Percentiles rank a stretch among this genome's conserved stretches.
Evolutionary conservation across 2,797 vertebrate species (phyloP).

Genomic region (Falco novaeseelandiae): DNA sequence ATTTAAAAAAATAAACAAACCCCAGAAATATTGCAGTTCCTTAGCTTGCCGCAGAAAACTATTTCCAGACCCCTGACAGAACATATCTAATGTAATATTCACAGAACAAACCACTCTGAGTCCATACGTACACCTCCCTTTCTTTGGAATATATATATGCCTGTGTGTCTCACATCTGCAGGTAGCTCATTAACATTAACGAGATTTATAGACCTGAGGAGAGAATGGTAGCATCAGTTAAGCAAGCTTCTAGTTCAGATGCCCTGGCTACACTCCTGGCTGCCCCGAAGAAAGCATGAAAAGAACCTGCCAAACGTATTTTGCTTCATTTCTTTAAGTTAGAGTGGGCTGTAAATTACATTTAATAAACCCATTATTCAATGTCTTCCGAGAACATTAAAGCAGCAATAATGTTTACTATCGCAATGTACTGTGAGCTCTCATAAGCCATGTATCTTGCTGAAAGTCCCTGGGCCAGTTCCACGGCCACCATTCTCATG

Average conservation of each 20-base stretch:
- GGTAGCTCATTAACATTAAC: neutral
- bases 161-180: neutral
- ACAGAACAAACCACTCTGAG: slow-evolving; percentile 43
- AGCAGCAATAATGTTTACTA: slow-evolving; percentile 65
- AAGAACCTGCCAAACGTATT: slow-evolving; percentile 35
- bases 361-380: slow-evolving; percentile 63
- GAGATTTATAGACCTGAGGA: neutral
- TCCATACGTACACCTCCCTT: neutral
- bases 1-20: neutral
- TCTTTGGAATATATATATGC: neutral
- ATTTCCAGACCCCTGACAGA: neutral
- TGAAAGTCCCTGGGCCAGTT: slow-evolving; percentile 69
- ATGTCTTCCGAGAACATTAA: slow-evolving; percentile 45
- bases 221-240: slow-evolving; percentile 33
- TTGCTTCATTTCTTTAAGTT: slow-evolving; percentile 63
- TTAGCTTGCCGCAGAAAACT: slow-evolving; percentile 1
- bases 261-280: neutral
- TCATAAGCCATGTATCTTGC: slow-evolving; percentile 50
- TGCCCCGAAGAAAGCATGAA: neutral
- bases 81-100: slow-evolving; percentile 36
- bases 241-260: neutral
- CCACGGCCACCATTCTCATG: slow-evolving; percentile 46
- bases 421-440: slow-evolving; percentile 32
- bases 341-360: slow-evolving; percentile 60
- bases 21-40: neutral